Base-by-base conservation (phyloP, 1,140 invertebrate species). In the Conus ventricosus region DNA sequence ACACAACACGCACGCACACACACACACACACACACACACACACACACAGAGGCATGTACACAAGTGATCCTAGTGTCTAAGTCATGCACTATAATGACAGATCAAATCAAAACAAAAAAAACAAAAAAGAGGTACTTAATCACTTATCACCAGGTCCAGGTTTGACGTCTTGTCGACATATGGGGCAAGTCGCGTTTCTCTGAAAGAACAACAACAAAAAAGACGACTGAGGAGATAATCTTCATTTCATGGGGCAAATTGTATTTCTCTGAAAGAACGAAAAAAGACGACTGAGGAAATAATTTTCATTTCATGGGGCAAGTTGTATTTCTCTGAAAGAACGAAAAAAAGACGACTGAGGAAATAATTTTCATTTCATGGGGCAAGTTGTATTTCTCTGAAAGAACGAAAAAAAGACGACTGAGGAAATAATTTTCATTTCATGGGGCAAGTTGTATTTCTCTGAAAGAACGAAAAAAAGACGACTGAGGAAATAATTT, bases 371-470 rank as follows among this genome's bases (percentile, higher is more conserved):
- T 8, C 57, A 11, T 60, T 60, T 39, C 39, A 81, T 81, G 27
- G 80, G 80, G 39, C 80, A 81, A 4, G 80, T 81, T 15, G 80
- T 51, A 23, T 81, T 81, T 81, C 80, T 81, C 80, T 81, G 80
- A 17, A 81, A 60, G 8, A 60, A 60, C 57, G 39, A n/a, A 60
- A 8, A 60, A 60, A 60, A 60, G 8, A 60, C 15, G 8, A 15
- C 57, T 11, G 57, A 60, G 57, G 15, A 60, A 60, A 60, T 15
- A 60, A 15, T 60, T 60, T 60, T 8, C 57, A 11, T 60, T 60
- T 39, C 39, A 81, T 81, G 27, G 80, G 80, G 39, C 80, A 81
- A 4, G 80, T 81, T 15, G 80, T 51, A 23, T 81, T 81, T 81
- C 80, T 81, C 80, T 81, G 80, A 17, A 81, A 60, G 8, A 60